Percentiles rank a stretch among this genome's conserved stretches.
Conservation (phyloP, 2,888 invertebrate genomes). For the Frankliniella fusca region DNA sequence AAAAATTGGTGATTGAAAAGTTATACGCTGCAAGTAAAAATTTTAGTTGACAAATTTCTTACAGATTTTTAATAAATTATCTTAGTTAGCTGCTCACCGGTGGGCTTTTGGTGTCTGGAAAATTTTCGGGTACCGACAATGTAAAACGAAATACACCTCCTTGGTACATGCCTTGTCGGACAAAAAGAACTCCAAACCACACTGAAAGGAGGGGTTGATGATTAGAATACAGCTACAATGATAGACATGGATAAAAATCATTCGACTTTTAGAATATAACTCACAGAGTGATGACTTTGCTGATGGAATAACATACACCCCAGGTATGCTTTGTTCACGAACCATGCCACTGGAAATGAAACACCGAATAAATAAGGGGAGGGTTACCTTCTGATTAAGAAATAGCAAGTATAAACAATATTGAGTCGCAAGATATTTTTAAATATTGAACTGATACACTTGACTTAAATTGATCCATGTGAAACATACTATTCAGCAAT, state of each 20-base stretch:
- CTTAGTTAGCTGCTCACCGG: conserved; percentile 57
- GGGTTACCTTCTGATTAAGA: not conserved
- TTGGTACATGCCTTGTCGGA: conserved; percentile 81
- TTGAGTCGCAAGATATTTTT: not conserved
- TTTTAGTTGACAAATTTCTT: conserved; percentile 30
- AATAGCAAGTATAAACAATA: not conserved
- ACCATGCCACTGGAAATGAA: conserved; percentile 69
- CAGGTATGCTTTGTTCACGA: conserved; percentile 77
- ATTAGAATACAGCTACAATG: conserved; percentile 35
- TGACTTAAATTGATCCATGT: conserved; percentile 39
- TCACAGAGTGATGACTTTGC: conserved; percentile 75
- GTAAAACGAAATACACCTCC: conserved; percentile 88
- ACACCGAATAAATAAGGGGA: not conserved
- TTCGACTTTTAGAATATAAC: conserved; percentile 47
- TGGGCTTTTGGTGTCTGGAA: conserved; percentile 75
- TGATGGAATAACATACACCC: conserved; percentile 90
- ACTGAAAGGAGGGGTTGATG: conserved; percentile 54
- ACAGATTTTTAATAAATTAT: conserved; percentile 38
- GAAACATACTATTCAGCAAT: conserved; percentile 85
- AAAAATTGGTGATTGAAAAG: conserved; percentile 77
- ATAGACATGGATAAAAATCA: conserved; percentile 27
- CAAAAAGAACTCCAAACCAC: conserved; percentile 89
- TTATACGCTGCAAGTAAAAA: conserved; percentile 61
- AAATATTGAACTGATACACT: too few species aligned
- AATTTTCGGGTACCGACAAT: conserved; percentile 77